phyloP scores from a whole-genome alignment of 2,797 vertebrate genomes.

The Typhlichthys eigenmanni region DNA sequence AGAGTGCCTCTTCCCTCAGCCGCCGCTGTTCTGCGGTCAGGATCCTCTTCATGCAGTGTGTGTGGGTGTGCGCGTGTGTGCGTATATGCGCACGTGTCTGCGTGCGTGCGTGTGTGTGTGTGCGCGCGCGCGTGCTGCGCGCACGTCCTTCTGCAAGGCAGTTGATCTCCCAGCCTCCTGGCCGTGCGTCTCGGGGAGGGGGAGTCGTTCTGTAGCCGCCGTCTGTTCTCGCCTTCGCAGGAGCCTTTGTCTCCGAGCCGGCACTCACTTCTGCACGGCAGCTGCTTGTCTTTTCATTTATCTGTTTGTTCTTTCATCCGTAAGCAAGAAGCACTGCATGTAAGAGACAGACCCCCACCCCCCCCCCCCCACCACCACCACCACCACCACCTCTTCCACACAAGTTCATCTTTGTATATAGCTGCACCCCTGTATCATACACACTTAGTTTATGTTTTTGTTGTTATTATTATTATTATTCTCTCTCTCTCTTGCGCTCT shows the following conservation, averaged over 20 bases:
- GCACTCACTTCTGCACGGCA: slow-evolving; percentile 47
- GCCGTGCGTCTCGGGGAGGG: slow-evolving; percentile 50
- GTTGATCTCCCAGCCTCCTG: slow-evolving; percentile 41
- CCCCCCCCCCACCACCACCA: slow-evolving; percentile 15
- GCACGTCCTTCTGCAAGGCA: slow-evolving; percentile 35
- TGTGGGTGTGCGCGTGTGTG: slow-evolving; percentile 51
- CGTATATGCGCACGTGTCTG: slow-evolving; percentile 42
- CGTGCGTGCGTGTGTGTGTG: slow-evolving; percentile 61
- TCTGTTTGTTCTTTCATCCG: slow-evolving; percentile 8
- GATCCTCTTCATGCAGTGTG: slow-evolving; percentile 4
- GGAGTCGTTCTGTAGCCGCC: slow-evolving; percentile 57
- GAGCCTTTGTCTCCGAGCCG: slow-evolving; percentile 26
- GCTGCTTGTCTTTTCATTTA: slow-evolving; percentile 18
- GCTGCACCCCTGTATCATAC: too few relatives aligned
- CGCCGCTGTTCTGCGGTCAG: slow-evolving; percentile 24
- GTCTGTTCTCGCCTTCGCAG: slow-evolving; percentile 45
- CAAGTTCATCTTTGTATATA: too few relatives aligned
- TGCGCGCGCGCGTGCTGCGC: slow-evolving; percentile 52
- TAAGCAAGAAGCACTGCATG: slow-evolving; percentile 27
- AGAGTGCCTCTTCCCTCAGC: too few relatives aligned
- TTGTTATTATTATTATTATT: background rate
- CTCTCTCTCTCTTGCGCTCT: background rate
- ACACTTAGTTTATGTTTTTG: too few relatives aligned
- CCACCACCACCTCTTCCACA: too few relatives aligned
- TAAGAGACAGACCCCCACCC: slow-evolving; percentile 21